phyloP scores from a whole-genome alignment of 2,888 invertebrate genomes.

The Laothoe populi region DNA sequence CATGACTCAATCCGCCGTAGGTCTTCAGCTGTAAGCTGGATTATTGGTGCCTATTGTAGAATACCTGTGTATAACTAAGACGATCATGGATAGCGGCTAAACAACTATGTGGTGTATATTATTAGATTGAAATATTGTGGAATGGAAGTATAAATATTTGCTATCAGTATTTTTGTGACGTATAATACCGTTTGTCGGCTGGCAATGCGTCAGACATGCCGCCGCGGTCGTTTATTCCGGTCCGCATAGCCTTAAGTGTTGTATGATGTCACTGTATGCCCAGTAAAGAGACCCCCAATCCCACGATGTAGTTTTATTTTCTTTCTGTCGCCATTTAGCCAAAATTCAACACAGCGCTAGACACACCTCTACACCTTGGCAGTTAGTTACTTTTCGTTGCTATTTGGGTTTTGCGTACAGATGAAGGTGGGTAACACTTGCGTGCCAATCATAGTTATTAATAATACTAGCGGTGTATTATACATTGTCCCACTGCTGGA shows the following conservation, averaged over 20 bases:
- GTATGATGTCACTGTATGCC: slow-evolving; percentile 12
- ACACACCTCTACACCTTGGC: too few relatives aligned
- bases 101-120: not conserved
- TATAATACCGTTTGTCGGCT: not conserved
- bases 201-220: not conserved
- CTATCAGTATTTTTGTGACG: not conserved
- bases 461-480: too few relatives aligned
- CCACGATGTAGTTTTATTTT: slow-evolving; percentile 3
- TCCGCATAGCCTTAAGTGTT: slow-evolving; percentile 5
- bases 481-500: too few relatives aligned
- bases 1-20: not conserved
- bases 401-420: too few relatives aligned
- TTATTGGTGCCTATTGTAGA: slow-evolving; percentile 5
- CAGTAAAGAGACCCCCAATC: slow-evolving; percentile 20
- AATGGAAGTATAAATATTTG: not conserved
- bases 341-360: not conserved
- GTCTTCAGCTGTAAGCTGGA: slow-evolving; percentile 1
- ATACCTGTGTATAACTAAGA: not conserved
- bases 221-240: not conserved
- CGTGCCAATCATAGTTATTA: too few relatives aligned
- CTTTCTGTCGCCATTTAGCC: not conserved
- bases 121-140: not conserved
- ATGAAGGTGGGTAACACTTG: too few relatives aligned
- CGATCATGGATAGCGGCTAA: not conserved
- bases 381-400: too few relatives aligned